phyloP scores from a whole-genome alignment of 2,113 vertebrate species.

The Etheostoma cragini region DNA sequence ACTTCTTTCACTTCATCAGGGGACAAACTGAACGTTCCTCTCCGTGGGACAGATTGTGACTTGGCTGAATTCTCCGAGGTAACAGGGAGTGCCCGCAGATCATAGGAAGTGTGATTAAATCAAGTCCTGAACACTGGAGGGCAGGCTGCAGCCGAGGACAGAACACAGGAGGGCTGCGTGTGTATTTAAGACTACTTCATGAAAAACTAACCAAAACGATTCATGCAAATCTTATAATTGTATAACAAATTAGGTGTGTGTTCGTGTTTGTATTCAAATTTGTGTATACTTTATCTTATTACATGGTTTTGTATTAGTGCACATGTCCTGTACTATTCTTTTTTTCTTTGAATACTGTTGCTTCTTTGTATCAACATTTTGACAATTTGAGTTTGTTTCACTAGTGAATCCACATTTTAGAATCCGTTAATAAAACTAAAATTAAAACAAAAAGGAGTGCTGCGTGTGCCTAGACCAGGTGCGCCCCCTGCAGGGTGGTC shows the following conservation, averaged over 20 bases:
- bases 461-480: conserved; percentile 69
- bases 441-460: not conserved
- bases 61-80: conserved; percentile 30
- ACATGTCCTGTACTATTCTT: no score
- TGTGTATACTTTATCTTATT: no score
- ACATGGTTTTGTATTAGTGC: no score
- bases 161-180: not conserved
- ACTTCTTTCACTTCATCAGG: conserved; percentile 33
- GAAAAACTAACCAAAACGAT: no score
- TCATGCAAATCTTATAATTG: no score
- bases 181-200: not conserved
- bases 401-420: no score
- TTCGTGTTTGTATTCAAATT: no score
- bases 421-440: no score
- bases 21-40: conserved; percentile 14
- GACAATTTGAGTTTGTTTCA: no score
- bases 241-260: no score
- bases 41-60: conserved; percentile 23
- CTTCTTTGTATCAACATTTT: no score
- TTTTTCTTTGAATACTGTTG: no score
- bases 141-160: not conserved
- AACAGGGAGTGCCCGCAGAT: conserved; percentile 46
- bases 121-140: conserved; percentile 36
- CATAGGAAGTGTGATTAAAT: conserved; percentile 69
- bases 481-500: conserved; percentile 71